Evolutionary conservation across 2,113 vertebrate species (phyloP), one percentile per base, ranked within the genome.

Genomic region (Perognathus longimembris): DNA sequence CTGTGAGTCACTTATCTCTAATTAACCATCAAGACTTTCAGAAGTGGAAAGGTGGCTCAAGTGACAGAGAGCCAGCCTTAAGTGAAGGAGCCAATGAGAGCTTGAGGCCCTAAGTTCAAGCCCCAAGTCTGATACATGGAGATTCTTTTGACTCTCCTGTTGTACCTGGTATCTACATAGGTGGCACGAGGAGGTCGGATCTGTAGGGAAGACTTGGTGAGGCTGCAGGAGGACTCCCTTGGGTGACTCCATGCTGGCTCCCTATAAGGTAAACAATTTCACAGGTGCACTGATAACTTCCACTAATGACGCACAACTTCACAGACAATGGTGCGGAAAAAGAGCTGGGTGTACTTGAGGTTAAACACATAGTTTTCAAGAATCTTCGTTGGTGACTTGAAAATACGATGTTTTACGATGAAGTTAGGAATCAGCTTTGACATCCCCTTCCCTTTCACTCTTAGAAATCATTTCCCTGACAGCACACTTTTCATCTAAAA

Each of bases 381-480:
- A 45, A 34, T 54, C n/a, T 76, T 93, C 66, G 38, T 24, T 61
- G 36, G 2, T 54, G 54, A 24, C 70, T 54, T 11, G 18, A 73
- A 42, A 81, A 83, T 45, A 75, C 24, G 5, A 28, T 54, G 15
- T 75, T 93, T 84, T n/a, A 45, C 28, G 63, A 50, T 22, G 50
- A 26, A 95, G 11, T 50, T 67, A 38, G 24, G 0, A 42, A 42
- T 42, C 63, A 36, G 70, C 30, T 45, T 75, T 73, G n/a, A 79
- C 73, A 7, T 90, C 34, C 71, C 20, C 17, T 54, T 79, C 3
- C 82, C 34, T 18, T 7, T 88, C 7, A 18, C 3, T 3, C 93
- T 63, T 73, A 79, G 57, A 86, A 93, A 71, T 64, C 75, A 18
- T 61, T 92, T 95, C 42, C 12, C 26, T 88, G 88, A 85, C 2